A percentile compares a stretch with the other conserved stretches of the same genome.
These are phyloP conservation scores for Aphaenogaster rudis DNA, from an alignment of 1,140 invertebrate species.

Conservation along the genomic window DNA sequence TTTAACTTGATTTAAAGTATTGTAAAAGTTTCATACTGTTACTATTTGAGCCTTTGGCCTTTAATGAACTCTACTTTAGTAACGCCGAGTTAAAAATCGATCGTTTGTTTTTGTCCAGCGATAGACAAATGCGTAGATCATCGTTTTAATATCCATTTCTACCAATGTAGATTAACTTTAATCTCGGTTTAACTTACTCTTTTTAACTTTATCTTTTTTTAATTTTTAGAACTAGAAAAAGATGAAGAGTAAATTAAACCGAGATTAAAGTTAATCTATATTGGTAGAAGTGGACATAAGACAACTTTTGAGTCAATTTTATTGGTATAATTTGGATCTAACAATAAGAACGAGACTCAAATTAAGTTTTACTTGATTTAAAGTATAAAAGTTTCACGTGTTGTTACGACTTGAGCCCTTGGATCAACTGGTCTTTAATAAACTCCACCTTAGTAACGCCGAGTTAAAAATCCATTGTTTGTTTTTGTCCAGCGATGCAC, in stretches of 20 bases:
- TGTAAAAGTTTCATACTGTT: neutral
- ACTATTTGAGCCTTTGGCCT: neutral
- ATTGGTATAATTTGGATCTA: neutral
- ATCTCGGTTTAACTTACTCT: too few relatives aligned
- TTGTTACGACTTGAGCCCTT: neutral
- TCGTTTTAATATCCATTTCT: too few relatives aligned
- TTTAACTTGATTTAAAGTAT: neutral
- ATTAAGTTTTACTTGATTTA: neutral
- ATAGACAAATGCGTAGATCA: neutral
- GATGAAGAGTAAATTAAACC: too few relatives aligned
- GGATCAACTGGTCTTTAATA: neutral
- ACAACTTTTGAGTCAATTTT: neutral
- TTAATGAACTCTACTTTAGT: neutral
- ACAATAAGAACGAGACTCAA: too few relatives aligned
- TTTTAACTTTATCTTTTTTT: too few relatives aligned
- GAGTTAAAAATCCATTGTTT: neutral
- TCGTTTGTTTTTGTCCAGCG: neutral
- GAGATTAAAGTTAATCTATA: too few relatives aligned
- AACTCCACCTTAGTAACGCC: neutral
- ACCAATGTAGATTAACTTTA: too few relatives aligned
- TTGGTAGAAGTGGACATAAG: too few relatives aligned
- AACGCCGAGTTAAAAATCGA: conserved; percentile 4
- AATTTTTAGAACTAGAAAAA: too few relatives aligned
- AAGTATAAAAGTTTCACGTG: neutral
- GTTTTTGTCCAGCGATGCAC: neutral